These are phyloP conservation scores for Thripadectes ignobilis DNA, from an alignment of 2,797 vertebrate genomes.

Conservation along the genomic window DNA sequence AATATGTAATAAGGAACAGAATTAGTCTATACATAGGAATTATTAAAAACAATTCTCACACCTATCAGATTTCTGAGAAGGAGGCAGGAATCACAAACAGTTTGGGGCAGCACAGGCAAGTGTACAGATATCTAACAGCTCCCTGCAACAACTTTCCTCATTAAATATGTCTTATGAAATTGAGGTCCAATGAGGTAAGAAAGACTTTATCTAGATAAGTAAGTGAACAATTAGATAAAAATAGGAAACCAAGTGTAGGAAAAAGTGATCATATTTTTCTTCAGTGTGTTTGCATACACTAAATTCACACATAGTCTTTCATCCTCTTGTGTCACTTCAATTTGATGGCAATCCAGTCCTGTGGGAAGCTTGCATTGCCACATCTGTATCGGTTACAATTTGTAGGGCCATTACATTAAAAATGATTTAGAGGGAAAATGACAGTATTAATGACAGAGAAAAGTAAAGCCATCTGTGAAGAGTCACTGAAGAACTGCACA, in stretches of 20 bases:
- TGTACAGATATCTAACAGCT: background rate
- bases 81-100: background rate
- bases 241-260: background rate
- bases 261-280: background rate
- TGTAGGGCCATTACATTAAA: background rate
- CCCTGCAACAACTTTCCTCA: background rate
- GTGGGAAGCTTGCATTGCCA: background rate
- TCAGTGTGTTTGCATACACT: background rate
- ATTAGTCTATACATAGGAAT: background rate
- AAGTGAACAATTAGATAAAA: background rate
- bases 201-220: background rate
- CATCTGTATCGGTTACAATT: background rate
- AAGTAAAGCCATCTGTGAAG: background rate
- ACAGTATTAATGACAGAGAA: background rate
- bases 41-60: background rate
- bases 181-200: background rate
- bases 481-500: background rate
- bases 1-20: background rate
- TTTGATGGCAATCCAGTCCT: background rate
- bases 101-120: background rate
- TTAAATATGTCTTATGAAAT: background rate
- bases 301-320: background rate
- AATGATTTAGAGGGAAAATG: background rate
- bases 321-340: background rate
- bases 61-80: background rate